A percentile compares a stretch with the other conserved stretches of the same genome.
Conservation (phyloP, 2,888 invertebrate species). For the Dysmachus trigonus region DNA sequence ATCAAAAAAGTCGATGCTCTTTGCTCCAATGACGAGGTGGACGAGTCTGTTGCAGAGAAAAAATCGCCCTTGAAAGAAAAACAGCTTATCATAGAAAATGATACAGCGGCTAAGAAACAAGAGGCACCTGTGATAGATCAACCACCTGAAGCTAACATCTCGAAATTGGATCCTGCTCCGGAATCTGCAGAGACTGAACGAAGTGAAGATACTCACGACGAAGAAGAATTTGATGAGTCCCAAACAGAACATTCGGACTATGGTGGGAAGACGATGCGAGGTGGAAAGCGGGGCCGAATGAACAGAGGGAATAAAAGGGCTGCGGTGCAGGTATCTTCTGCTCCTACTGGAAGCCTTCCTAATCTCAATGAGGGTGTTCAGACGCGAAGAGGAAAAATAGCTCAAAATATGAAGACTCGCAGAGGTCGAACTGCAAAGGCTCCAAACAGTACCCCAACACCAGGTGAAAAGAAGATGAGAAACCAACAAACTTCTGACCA, state of each 20-base stretch:
- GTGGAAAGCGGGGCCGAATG: conserved; percentile 56
- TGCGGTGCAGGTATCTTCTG: conserved; percentile 56
- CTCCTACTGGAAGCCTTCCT: conserved; percentile 58
- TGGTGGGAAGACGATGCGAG: conserved; percentile 53
- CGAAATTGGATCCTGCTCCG: conserved; percentile 45
- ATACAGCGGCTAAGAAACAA: conserved; percentile 3
- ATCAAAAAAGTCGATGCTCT: conserved; percentile 80
- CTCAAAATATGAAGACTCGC: conserved; percentile 54
- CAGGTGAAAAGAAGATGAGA: conserved; percentile 64
- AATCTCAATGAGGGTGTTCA: conserved; percentile 66
- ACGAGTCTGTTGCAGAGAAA: not conserved
- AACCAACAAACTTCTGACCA: conserved; percentile 62
- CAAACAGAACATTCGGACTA: conserved; percentile 48
- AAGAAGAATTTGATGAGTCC: conserved; percentile 57
- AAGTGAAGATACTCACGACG: conserved; percentile 56
- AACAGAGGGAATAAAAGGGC: conserved; percentile 36
- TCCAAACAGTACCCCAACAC: conserved; percentile 53
- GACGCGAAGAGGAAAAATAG: conserved; percentile 66
- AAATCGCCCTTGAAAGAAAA: conserved; percentile 16
- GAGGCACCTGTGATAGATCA: conserved; percentile 11
- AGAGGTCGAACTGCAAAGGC: conserved; percentile 64
- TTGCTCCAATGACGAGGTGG: conserved; percentile 65
- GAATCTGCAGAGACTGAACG: conserved; percentile 44
- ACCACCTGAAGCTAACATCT: conserved; percentile 33
- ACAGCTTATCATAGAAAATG: not conserved